phyloP scores from a whole-genome alignment of 2,113 vertebrate species.

The Pleuronectes platessa region DNA sequence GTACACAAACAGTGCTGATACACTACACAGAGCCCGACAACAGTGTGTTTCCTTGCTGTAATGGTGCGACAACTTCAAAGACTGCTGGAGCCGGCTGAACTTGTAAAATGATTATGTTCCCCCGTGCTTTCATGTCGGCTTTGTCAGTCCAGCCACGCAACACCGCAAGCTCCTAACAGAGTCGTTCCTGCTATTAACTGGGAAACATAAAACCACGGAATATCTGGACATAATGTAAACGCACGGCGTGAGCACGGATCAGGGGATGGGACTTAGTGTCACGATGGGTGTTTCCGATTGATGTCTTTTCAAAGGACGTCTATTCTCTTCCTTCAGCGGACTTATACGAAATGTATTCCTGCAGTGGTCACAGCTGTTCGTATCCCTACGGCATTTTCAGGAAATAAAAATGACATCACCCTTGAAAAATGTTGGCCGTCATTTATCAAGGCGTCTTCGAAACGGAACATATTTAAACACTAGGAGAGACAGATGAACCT shows the following conservation, averaged over 20 bases:
- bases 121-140: constrained; percentile 68
- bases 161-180: constrained; percentile 49
- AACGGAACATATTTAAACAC: constrained; percentile 49
- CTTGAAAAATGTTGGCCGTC: constrained; percentile 54
- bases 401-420: constrained; percentile 62
- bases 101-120: constrained; percentile 67
- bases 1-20: constrained; percentile 15
- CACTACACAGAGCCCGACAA: constrained; percentile 22
- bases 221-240: constrained; percentile 55
- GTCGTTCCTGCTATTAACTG: constrained; percentile 62
- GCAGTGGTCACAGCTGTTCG: constrained; percentile 29
- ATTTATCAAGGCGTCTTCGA: constrained; percentile 52
- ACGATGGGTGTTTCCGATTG: constrained; percentile 61
- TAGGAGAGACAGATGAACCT: constrained; percentile 51
- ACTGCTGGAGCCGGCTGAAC: constrained; percentile 49
- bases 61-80: constrained; percentile 67
- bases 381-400: constrained; percentile 48
- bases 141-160: constrained; percentile 63
- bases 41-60: constrained; percentile 52
- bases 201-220: constrained; percentile 48
- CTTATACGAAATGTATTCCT: constrained; percentile 5
- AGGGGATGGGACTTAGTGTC: constrained; percentile 58
- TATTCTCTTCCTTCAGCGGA: constrained; percentile 54
- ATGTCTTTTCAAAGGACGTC: constrained; percentile 60
- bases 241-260: constrained; percentile 46